These are phyloP conservation scores for Leptatherina wallacei DNA, from an alignment of 2,797 vertebrate genomes.

Conservation along the genomic window DNA sequence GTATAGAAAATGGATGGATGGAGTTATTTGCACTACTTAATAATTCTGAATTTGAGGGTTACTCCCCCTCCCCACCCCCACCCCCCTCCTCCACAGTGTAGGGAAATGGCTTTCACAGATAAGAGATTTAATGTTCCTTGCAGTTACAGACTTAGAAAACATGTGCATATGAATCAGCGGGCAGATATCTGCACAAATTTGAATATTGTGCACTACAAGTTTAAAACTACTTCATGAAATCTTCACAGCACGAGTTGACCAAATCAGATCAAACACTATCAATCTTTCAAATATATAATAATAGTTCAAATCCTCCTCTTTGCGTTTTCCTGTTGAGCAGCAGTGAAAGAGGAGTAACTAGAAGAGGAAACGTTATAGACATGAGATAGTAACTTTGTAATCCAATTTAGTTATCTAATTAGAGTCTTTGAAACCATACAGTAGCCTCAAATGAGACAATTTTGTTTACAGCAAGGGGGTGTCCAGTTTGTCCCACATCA, in stretches of 20 bases:
- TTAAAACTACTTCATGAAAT: not conserved
- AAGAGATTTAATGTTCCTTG: too few species aligned
- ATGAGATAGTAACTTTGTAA: not conserved
- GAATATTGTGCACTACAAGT: not conserved
- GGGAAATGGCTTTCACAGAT: too few species aligned
- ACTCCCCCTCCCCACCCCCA: too few species aligned
- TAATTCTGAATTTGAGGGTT: too few species aligned
- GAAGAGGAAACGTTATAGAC: not conserved
- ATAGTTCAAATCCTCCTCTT: not conserved
- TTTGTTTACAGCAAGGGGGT: not conserved
- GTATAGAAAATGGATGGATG: too few species aligned
- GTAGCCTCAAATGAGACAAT: not conserved
- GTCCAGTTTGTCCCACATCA: not conserved
- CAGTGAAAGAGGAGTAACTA: not conserved
- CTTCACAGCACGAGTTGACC: too few species aligned
- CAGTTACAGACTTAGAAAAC: too few species aligned
- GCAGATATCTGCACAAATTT: not conserved
- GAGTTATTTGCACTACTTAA: too few species aligned
- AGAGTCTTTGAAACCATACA: not conserved
- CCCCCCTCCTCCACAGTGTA: too few species aligned
- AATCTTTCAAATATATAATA: not conserved
- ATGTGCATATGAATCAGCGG: not conserved
- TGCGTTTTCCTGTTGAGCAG: not conserved
- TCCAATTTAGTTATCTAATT: too few species aligned
- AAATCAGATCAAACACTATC: not conserved